phyloP scores from a whole-genome alignment of 2,888 invertebrate species.

The Ametastegia equiseti region DNA sequence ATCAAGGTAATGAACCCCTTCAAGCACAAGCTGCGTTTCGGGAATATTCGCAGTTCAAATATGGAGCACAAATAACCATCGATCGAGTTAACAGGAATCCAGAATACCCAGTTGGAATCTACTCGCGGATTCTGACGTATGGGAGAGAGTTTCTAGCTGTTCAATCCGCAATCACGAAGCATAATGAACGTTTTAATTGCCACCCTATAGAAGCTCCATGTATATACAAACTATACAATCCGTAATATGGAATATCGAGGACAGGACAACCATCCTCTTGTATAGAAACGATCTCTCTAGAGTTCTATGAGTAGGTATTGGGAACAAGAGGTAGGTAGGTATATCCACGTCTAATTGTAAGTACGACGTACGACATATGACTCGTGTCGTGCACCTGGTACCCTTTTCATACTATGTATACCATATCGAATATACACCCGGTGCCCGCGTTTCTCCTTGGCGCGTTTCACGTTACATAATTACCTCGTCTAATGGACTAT shows the following conservation, averaged over 20 bases:
- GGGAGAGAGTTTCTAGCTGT: not conserved
- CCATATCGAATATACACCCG: not conserved
- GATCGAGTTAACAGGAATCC: slow-evolving; percentile 8
- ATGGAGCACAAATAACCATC: not conserved
- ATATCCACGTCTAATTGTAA: not conserved
- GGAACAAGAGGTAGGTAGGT: not conserved
- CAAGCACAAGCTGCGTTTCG: not conserved
- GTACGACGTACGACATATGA: not conserved
- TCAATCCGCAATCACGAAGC: slow-evolving; percentile 24
- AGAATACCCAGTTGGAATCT: not conserved
- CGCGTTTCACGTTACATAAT: slow-evolving; percentile 36
- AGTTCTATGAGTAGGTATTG: not conserved
- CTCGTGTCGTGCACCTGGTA: slow-evolving; percentile 2
- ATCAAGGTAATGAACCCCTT: slow-evolving; percentile 8
- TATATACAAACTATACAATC: not conserved
- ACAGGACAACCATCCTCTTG: not conserved
- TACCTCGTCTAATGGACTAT: slow-evolving; percentile 35
- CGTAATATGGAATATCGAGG: slow-evolving; percentile 8
- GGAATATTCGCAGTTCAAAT: not conserved
- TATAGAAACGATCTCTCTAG: not conserved
- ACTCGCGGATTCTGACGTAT: not conserved
- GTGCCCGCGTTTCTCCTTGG: not conserved
- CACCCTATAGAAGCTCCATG: not conserved
- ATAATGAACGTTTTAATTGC: slow-evolving; percentile 21
- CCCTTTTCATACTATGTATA: not conserved